phyloP scores from a whole-genome alignment of 2,888 invertebrate species.

The Sympetrum striolatum region DNA sequence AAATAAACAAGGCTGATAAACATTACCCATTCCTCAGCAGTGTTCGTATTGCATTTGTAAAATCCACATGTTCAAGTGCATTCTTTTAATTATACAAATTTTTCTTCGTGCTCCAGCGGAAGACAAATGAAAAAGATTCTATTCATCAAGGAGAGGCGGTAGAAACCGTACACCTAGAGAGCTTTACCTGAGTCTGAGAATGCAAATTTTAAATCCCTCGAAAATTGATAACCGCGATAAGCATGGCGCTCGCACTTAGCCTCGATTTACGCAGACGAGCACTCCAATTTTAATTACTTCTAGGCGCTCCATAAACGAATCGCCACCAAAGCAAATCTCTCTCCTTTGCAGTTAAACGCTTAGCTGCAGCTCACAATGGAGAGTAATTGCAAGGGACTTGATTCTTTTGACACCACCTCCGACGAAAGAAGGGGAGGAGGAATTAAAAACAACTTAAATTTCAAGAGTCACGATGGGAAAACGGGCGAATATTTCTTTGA shows the following conservation, averaged over 20 bases:
- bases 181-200: background rate
- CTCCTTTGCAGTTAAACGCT: background rate
- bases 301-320: background rate
- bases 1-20: too few species aligned
- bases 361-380: background rate
- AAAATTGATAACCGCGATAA: background rate
- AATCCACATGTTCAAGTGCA: too few species aligned
- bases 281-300: background rate
- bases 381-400: background rate
- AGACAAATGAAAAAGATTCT: too few species aligned
- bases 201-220: background rate
- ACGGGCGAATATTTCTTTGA: too few species aligned
- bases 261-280: background rate
- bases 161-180: too few species aligned
- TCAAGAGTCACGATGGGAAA: too few species aligned
- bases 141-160: too few species aligned
- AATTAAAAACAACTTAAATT: background rate
- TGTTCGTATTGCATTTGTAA: too few species aligned
- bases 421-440: background rate
- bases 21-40: too few species aligned
- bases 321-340: background rate
- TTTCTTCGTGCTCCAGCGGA: too few species aligned
- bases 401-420: background rate
- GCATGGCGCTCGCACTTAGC: too few species aligned
- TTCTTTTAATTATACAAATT: too few species aligned